phyloP scores from a whole-genome alignment of 2,888 invertebrate genomes.

The Andrena minutula region DNA sequence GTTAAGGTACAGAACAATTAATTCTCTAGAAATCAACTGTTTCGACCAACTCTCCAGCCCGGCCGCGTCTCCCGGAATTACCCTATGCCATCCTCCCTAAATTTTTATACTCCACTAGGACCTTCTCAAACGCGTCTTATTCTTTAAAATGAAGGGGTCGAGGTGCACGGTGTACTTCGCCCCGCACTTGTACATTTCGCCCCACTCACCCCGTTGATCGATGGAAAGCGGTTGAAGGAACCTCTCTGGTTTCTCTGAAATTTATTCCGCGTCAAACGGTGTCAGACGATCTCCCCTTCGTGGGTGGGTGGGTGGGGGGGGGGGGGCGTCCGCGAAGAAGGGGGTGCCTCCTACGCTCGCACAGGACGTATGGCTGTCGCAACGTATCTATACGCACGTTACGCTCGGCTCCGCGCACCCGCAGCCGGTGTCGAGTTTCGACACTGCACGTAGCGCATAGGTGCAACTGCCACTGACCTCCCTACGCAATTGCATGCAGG shows the following conservation, averaged over 20 bases:
- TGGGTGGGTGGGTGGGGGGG: too few species aligned
- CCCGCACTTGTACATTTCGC: too few species aligned
- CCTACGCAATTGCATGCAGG: constrained; percentile 48
- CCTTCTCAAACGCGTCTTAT: too few species aligned
- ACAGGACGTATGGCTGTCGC: constrained; percentile 40
- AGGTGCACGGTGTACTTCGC: too few species aligned
- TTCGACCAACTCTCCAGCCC: too few species aligned
- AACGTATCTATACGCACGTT: constrained; percentile 28
- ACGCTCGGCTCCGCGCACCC: constrained; percentile 29
- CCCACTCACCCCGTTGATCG: neutral
- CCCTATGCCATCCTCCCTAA: too few species aligned
- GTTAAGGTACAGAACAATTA: too few species aligned
- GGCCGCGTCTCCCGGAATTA: too few species aligned
- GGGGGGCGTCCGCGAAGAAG: neutral
- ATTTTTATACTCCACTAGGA: too few species aligned
- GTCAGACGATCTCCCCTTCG: constrained; percentile 30
- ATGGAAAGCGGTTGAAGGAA: neutral
- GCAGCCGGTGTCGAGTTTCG: constrained; percentile 52
- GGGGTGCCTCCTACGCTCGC: constrained; percentile 30
- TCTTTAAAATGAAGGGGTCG: too few species aligned
- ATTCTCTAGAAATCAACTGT: too few species aligned
- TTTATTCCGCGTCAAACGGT: constrained; percentile 7
- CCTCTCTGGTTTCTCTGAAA: neutral
- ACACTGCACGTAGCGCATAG: constrained; percentile 9
- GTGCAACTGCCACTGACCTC: constrained; percentile 41